Evolutionary conservation across 2,113 vertebrate species (phyloP), one percentile per base, ranked within the genome.

Genomic region (Aegypius monachus): DNA sequence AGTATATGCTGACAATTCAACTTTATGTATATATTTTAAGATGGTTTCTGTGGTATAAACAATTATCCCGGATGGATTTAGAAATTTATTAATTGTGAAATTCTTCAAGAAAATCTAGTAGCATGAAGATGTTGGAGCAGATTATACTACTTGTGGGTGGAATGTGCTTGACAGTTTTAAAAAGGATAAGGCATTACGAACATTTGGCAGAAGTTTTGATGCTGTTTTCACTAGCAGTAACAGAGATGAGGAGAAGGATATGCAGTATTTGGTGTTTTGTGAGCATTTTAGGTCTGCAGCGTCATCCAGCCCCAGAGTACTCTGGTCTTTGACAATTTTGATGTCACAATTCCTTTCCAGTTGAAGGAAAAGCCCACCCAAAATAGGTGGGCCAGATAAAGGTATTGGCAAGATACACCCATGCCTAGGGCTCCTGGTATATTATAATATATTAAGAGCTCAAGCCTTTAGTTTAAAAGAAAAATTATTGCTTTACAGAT

Each of bases 361-460:
- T 8, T 40, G 20, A 87, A 94, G 38, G 9, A 84, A 84, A 48
- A 79, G 2, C 14, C 5, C 16, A n/a, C 7, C 3, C 13, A 65
- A 84, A 90, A 15, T n/a, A n/a, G n/a, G n/a, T n/a, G n/a, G n/a
- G 59, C 6, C 6, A 50, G 12, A 38, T 19, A 70, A 63, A 93
- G 12, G 7, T 66, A 47, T 5, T 47, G 32, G 17, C 56, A 73
- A 80, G 27, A 42, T 26, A 34, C 1, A 13, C 26, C 8, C 36
- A 53, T 23, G 29, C 2, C 4, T 42, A 63, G 13, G 7, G 2
- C 6, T 31, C 3, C 8, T 36, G 17, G 1, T 16, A 31, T 65
- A 38, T 61, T 45, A 13, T 5, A 65, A 11, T 6, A 45, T 45
- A 43, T 61, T 42, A 74, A 74, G 16, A 66, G 25, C 20, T 52